Evolutionary conservation across 2,888 invertebrate species (phyloP).

Genomic region (Acanthosepion pharaonis): DNA sequence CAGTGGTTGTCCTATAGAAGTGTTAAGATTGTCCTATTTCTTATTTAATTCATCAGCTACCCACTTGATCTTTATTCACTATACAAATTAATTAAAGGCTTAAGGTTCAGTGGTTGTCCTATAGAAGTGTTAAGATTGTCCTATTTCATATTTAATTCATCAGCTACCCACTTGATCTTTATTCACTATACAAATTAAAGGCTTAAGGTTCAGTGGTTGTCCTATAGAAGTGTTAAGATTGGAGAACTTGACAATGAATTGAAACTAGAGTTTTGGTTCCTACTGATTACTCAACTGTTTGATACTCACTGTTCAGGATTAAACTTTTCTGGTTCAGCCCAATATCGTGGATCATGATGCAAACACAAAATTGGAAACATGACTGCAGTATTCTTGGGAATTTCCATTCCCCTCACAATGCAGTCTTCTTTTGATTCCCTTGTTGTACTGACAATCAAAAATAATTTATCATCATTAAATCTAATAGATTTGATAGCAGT

Average conservation of each 20-base stretch:
- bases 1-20: no score
- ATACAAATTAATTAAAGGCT: neutral
- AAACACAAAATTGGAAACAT: neutral
- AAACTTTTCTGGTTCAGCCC: slow-evolving; percentile 34
- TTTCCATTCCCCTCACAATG: neutral
- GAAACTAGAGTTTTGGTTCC: neutral
- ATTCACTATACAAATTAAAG: no score
- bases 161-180: no score
- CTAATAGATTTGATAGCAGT: no score
- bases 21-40: no score
- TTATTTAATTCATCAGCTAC: no score
- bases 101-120: no score
- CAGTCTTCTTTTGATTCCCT: neutral
- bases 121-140: no score
- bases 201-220: neutral
- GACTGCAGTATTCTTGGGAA: neutral
- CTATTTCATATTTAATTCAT: no score
- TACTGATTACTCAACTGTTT: neutral
- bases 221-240: no score
- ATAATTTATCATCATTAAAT: no score
- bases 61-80: no score
- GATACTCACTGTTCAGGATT: slow-evolving; percentile 45
- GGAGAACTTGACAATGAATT: neutral
- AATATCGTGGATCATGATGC: slow-evolving; percentile 41
- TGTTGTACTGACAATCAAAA: neutral